Percentiles rank a stretch among this genome's conserved stretches.
These are phyloP conservation scores for Hoplodrina ambigua DNA, from an alignment of 2,888 invertebrate genomes.

Conservation along the genomic window DNA sequence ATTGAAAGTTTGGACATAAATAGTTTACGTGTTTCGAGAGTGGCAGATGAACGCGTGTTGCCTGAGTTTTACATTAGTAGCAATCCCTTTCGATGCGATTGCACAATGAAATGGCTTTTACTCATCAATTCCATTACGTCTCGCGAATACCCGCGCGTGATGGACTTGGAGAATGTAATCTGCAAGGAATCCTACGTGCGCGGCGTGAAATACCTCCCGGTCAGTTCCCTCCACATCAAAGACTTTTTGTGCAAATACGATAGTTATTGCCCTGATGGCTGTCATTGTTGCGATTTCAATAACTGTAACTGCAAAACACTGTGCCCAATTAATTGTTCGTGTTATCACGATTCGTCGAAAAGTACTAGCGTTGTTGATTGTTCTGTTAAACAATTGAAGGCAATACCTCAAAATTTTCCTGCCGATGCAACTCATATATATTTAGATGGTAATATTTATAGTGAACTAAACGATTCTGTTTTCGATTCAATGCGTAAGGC, in stretches of 20 bases:
- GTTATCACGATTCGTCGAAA: conserved; percentile 98
- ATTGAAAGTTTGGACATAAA: conserved; percentile 95
- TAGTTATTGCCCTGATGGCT: conserved; percentile 96
- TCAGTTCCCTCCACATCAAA: conserved; percentile 93
- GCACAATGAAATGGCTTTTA: conserved; percentile 98
- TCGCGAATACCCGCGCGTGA: conserved; percentile 95
- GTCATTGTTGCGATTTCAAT: conserved; percentile 98
- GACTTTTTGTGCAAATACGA: conserved; percentile 98
- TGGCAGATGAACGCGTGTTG: conserved; percentile 92
- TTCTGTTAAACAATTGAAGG: conserved; percentile 93
- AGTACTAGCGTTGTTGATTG: conserved; percentile 97
- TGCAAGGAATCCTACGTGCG: conserved; percentile 96
- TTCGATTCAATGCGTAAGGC: conserved; percentile 83
- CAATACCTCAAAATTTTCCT: conserved; percentile 95
- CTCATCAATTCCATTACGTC: conserved; percentile 95
- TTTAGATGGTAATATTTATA: conserved; percentile 96
- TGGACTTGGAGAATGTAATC: conserved; percentile 96
- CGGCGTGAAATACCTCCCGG: conserved; percentile 94
- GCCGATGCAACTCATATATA: conserved; percentile 98
- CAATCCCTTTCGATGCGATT: conserved; percentile 98
- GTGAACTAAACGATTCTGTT: conserved; percentile 91
- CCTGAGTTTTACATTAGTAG: conserved; percentile 97
- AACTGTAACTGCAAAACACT: conserved; percentile 98
- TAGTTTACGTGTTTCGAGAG: conserved; percentile 93
- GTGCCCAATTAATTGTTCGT: conserved; percentile 97